A percentile compares a stretch with the other conserved stretches of the same genome.
Conservation (phyloP, 2,797 vertebrate genomes). For the Knipowitschia caucasica region DNA sequence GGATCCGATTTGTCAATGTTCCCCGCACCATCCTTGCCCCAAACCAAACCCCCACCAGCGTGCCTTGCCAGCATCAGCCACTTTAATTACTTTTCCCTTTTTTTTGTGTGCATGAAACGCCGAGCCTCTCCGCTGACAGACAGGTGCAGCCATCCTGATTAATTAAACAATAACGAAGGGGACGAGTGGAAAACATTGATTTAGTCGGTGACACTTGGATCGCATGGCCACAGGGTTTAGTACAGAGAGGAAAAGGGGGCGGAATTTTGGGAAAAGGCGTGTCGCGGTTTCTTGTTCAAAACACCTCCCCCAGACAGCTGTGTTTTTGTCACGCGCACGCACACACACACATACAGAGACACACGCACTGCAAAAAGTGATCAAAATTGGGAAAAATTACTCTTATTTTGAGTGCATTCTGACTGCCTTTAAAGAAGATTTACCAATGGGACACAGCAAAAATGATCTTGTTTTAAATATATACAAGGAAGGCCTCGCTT, state of each 20-base stretch:
- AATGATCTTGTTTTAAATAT: too few relatives aligned
- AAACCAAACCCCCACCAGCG: constrained; percentile 68
- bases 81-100: constrained; percentile 72
- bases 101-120: constrained; percentile 43
- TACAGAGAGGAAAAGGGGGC: constrained; percentile 7
- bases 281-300: constrained; percentile 29
- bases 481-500: too few relatives aligned
- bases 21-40: constrained; percentile 58
- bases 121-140: constrained; percentile 67
- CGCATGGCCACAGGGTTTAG: constrained; percentile 57
- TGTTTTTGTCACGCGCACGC: constrained; percentile 7
- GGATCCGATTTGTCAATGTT: constrained; percentile 66
- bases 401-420: too few relatives aligned
- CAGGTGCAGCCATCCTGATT: constrained; percentile 74
- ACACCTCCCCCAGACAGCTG: constrained; percentile 51
- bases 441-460: too few relatives aligned
- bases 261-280: constrained; percentile 3
- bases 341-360: neutral
- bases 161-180: constrained; percentile 75
- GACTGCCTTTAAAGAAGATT: too few relatives aligned
- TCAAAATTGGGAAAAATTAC: too few relatives aligned
- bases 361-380: too few relatives aligned
- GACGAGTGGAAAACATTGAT: constrained; percentile 56
- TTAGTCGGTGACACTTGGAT: constrained; percentile 55
- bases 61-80: constrained; percentile 68